A percentile compares a stretch with the other conserved stretches of the same genome.
These are phyloP conservation scores for Saccostrea glomerata DNA, from an alignment of 1,140 invertebrate genomes.

Conservation along the genomic window DNA sequence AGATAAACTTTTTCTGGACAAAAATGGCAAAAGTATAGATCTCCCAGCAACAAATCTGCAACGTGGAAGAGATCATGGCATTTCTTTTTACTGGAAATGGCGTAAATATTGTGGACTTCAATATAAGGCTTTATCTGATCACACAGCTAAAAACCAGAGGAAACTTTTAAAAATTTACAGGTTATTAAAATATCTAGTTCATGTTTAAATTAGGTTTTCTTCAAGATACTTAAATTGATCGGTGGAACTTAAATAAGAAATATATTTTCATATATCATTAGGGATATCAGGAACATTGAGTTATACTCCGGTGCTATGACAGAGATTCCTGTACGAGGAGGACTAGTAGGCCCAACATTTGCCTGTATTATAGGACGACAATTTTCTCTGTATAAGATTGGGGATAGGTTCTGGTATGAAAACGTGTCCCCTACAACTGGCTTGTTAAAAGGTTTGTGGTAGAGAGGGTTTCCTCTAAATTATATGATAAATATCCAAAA, in stretches of 20 bases:
- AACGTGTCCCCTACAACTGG: neutral
- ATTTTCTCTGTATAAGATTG: conserved; percentile 33
- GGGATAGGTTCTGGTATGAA: conserved; percentile 50
- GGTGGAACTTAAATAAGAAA: too few species aligned
- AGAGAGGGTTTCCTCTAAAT: too few species aligned
- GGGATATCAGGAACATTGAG: conserved; percentile 25
- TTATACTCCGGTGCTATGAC: conserved; percentile 34
- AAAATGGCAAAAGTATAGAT: conserved; percentile 47
- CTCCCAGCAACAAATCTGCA: conserved; percentile 83
- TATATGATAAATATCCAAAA: too few species aligned
- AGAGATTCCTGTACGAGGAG: neutral
- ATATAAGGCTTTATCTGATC: conserved; percentile 56
- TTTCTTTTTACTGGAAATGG: conserved; percentile 79
- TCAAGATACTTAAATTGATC: too few species aligned
- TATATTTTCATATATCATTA: neutral
- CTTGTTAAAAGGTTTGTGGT: too few species aligned
- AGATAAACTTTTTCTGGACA: conserved; percentile 15
- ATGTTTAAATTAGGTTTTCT: neutral
- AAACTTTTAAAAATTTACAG: conserved; percentile 6
- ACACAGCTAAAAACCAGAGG: neutral
- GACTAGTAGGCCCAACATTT: conserved; percentile 30
- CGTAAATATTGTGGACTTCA: conserved; percentile 63
- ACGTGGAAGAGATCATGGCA: conserved; percentile 90
- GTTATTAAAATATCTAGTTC: neutral
- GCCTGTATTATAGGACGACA: conserved; percentile 27